phyloP scores from a whole-genome alignment of 1,140 invertebrate species.

The Homalodisca vitripennis region DNA sequence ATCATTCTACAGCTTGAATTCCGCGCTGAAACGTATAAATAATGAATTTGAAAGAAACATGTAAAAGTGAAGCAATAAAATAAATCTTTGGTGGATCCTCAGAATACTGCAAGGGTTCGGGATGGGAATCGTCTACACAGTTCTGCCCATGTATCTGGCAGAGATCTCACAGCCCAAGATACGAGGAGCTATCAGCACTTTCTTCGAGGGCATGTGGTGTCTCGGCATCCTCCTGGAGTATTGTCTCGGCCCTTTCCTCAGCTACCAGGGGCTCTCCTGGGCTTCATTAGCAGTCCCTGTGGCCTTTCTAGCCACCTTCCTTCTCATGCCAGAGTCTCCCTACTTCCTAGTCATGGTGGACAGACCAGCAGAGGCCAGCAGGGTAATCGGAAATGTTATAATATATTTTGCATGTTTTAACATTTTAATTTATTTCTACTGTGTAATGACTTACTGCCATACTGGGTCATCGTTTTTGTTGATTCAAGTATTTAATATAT shows the following conservation, averaged over 20 bases:
- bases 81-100: too few relatives aligned
- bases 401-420: background rate
- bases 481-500: too few relatives aligned
- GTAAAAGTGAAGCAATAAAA: too few relatives aligned
- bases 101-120: conserved; percentile 57
- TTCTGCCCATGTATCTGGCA: conserved; percentile 80
- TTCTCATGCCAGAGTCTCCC: conserved; percentile 81
- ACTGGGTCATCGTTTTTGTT: too few relatives aligned
- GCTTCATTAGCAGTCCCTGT: conserved; percentile 50
- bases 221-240: conserved; percentile 79
- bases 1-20: too few relatives aligned
- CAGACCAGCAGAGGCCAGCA: conserved; percentile 59
- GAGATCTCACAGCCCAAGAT: conserved; percentile 61
- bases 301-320: conserved; percentile 62
- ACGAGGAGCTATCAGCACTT: conserved; percentile 57
- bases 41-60: too few relatives aligned
- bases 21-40: too few relatives aligned
- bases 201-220: conserved; percentile 75
- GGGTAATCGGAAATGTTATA: background rate
- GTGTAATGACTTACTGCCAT: background rate
- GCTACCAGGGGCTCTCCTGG: conserved; percentile 11
- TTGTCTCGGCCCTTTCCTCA: conserved; percentile 66
- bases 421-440: background rate
- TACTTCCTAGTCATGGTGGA: conserved; percentile 63
- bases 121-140: conserved; percentile 71